These are phyloP conservation scores for Oligia fasciuncula DNA, from an alignment of 2,888 invertebrate species.

Conservation along the genomic window DNA sequence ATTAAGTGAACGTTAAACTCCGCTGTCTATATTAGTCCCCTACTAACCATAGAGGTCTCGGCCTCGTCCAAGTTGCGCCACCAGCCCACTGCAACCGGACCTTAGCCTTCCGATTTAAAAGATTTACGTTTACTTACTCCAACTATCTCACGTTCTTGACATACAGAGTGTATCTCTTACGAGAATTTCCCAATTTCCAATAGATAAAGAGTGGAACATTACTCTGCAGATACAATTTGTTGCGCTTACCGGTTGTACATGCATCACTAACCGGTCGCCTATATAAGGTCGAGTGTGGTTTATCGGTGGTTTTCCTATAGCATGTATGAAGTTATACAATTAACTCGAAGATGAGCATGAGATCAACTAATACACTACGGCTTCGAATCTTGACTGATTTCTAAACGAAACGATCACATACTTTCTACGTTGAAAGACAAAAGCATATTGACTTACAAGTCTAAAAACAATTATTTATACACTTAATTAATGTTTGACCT, in stretches of 20 bases:
- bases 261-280: conserved; percentile 29
- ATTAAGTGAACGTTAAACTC: not conserved
- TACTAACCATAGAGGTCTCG: conserved; percentile 1
- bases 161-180: conserved; percentile 28
- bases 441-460: conserved; percentile 9
- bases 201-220: conserved; percentile 35
- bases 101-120: conserved; percentile 30
- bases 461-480: conserved; percentile 16
- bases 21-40: not conserved
- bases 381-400: not conserved
- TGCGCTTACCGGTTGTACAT: conserved; percentile 19
- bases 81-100: conserved; percentile 12
- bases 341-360: not conserved
- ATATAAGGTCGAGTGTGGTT: conserved; percentile 27
- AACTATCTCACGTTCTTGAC: conserved; percentile 42
- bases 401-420: not conserved
- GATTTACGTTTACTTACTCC: not conserved
- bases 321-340: not conserved
- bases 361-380: not conserved
- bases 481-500: conserved; percentile 37
- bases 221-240: conserved; percentile 24
- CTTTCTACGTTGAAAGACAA: not conserved
- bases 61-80: conserved; percentile 17
- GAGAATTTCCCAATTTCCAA: not conserved
- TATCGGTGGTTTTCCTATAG: conserved; percentile 2